Conservation (phyloP, 1,140 invertebrate species). For the Bombus sibiricus region DNA sequence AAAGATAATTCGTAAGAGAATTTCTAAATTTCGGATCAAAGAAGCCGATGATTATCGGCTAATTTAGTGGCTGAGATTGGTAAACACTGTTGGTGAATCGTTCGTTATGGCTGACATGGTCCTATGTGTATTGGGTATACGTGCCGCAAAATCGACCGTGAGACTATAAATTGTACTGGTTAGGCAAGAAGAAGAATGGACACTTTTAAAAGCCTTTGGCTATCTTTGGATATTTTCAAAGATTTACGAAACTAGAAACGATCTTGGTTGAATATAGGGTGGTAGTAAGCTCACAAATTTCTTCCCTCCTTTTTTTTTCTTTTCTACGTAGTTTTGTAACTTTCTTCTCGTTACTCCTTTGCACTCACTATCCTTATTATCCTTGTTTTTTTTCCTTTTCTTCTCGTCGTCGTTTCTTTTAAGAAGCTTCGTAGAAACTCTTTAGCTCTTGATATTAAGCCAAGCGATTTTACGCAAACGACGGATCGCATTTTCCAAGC, state of each 20-base stretch:
- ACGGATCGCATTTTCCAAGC: neutral
- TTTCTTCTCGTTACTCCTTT: neutral
- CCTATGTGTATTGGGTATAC: slow-evolving; percentile 64
- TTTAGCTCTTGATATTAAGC: neutral
- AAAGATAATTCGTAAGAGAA: neutral
- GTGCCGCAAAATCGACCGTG: neutral
- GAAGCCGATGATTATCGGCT: slow-evolving; percentile 70
- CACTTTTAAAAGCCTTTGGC: neutral
- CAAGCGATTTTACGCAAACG: neutral
- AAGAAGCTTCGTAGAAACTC: neutral
- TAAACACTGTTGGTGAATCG: slow-evolving; percentile 62
- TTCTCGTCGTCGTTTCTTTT: neutral
- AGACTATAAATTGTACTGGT: slow-evolving; percentile 8
- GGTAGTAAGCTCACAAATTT: neutral
- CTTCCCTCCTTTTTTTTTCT: neutral
- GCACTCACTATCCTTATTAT: neutral
- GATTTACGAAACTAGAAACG: slow-evolving; percentile 18
- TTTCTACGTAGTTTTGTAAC: neutral
- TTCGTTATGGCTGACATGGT: slow-evolving; percentile 65
- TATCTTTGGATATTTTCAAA: slow-evolving; percentile 11
- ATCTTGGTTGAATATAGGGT: neutral
- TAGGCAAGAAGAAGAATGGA: slow-evolving; percentile 3
- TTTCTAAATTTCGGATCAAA: neutral
- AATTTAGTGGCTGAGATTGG: slow-evolving; percentile 66
- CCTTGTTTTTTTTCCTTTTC: neutral